phyloP scores from a whole-genome alignment of 1,140 invertebrate species.

The Apocrypta bakeri region DNA sequence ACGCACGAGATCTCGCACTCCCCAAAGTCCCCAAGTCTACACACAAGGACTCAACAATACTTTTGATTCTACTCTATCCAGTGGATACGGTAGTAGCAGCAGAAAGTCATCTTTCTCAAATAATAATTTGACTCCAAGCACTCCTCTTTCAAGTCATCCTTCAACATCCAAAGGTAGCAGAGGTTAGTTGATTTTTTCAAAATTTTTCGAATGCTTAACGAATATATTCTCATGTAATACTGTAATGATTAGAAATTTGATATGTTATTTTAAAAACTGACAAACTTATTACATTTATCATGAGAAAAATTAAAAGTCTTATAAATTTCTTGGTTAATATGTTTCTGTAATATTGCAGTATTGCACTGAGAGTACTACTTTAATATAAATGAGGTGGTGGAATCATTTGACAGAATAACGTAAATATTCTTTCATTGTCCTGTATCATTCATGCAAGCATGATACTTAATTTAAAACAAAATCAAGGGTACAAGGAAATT shows the following conservation, averaged over 20 bases:
- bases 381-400: constrained; percentile 33
- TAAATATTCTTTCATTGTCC: constrained; percentile 37
- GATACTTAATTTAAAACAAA: constrained; percentile 36
- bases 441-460: constrained; percentile 41
- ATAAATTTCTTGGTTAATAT: neutral
- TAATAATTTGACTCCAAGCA: constrained; percentile 59
- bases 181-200: constrained; percentile 63
- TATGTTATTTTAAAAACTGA: neutral
- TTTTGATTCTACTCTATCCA: constrained; percentile 59
- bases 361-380: neutral
- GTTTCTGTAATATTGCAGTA: neutral
- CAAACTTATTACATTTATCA: neutral
- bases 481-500: constrained; percentile 35
- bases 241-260: neutral
- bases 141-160: constrained; percentile 67
- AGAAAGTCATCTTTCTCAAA: constrained; percentile 61
- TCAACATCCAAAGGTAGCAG: constrained; percentile 69
- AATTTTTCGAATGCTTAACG: neutral
- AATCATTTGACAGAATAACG: constrained; percentile 18
- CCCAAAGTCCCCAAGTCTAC: constrained; percentile 65
- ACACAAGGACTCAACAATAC: constrained; percentile 58
- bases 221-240: constrained; percentile 20
- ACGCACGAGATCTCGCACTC: constrained; percentile 70
- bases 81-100: constrained; percentile 58
- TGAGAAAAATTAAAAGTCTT: neutral